Base-by-base conservation (phyloP, 2,888 invertebrate species). In the Apotomis betuletana region DNA sequence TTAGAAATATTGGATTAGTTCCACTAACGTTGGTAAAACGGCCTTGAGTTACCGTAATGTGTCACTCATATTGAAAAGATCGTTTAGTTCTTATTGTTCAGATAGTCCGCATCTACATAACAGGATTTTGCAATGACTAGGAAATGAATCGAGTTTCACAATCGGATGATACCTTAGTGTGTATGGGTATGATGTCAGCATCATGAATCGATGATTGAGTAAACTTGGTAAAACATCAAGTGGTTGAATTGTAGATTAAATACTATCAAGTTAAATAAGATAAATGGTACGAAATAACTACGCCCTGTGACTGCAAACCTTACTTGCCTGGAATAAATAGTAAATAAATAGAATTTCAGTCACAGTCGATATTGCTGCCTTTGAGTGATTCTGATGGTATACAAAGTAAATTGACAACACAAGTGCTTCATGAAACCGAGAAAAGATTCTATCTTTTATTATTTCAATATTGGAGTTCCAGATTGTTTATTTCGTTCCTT, bases 41-140 rank as follows among this genome's bases (percentile, higher is more conserved):
- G 51, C 68, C 62, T 72, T 67, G 57, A 41, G 60, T 55, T 46
- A 13, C 15, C 36, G 54, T 70, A 61, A 71, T 55, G 60, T 67
- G 55, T 61, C 60, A 65, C 55, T 67, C 51, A 44, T 61, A 54
- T 27, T n/a, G 58, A 38, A 58, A 36, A 62, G 67, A 44, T 71
- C 51, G 61, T 71, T 67, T 60, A 44, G 55, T 49, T 70, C 61
- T 38, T 61, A 71, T 67, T 57, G 51, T 67, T 67, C 49, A 55
- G 15, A 54, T 10, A 36, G 27, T 46, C 46, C 46, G 65, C 44
- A 54, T 68, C 38, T 52, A 44, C 44, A 51, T 57, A 62, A 57
- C 51, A 51, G 27, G 61, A 27, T 67, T 67, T 57, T 52, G 61
- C 67, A 62, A 58, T 61, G 44, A 58, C 59, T 65, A 54, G 64